Base-by-base conservation (phyloP, 2,888 invertebrate species). In the Caenorhabditis drosophilae region DNA sequence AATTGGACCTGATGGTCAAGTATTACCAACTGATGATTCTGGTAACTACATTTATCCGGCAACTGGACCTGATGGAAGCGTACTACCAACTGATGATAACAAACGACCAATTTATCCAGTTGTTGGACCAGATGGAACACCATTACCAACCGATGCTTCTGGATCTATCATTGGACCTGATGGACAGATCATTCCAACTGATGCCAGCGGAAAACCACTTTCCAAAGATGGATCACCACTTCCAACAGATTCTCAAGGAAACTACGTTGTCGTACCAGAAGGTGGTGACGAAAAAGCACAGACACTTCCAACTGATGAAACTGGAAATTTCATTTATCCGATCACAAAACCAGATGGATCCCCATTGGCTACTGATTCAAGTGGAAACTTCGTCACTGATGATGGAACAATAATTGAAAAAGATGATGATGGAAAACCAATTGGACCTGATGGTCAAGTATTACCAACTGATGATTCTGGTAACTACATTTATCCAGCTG, bases 311-410 rank as follows among this genome's bases (percentile, higher is more conserved):
- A 78, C 72, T 18, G 73, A 76, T 16, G 70, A 56, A 16, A 34
- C 62, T 44, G 75, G 73, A 54, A 67, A 64, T 20, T 63, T 68
- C 45, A 67, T 74, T 59, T 59, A 64, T 41, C 74, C 73, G 12
- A 61, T 55, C n/a, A 48, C 60, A 11, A 66, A 49, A 23, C 55
- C 46, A 34, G 60, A 66, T 51, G 67, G 67, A 40, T 42, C 52
- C 20, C 59, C 62, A 11, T 54, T 77, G 22, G 77, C 71, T 15
- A 77, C 78, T n/a, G 78, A 78, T 46, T 41, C 49, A 9, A 45
- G 38, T 16, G 68, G 73, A 7, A 48, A 52, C 9, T 46, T 42
- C 20, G 41, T 79, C n/a, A 61, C 71, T 27, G 73, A 71, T 7
- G 42, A 52, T 26, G 67, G 67, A 38, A 25, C 44, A 22, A 20